Percentiles rank a stretch among this genome's conserved stretches.
phyloP scores from a whole-genome alignment of 2,797 vertebrate species.

The Spondyliosoma cantharus region DNA sequence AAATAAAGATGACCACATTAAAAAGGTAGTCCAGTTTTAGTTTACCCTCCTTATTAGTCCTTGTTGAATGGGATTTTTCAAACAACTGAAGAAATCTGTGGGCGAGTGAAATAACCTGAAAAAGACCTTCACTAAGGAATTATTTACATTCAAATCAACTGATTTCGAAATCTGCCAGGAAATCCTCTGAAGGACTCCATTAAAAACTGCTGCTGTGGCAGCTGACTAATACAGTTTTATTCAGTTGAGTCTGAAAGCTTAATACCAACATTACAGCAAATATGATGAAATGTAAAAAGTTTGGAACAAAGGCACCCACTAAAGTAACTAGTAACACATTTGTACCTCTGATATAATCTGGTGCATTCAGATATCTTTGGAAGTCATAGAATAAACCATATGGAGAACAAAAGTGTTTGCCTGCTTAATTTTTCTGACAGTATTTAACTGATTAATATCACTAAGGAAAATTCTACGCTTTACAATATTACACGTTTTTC shows the following conservation, averaged over 20 bases:
- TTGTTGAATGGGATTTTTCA: background rate
- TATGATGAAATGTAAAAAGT: background rate
- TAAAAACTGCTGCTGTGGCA: too few species aligned
- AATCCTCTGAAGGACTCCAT: too few species aligned
- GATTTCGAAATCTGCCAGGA: too few species aligned
- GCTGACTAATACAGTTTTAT: background rate
- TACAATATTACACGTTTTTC: background rate
- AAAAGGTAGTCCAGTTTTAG: too few species aligned
- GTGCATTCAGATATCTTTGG: background rate
- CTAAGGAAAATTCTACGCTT: background rate
- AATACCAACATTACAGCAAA: background rate
- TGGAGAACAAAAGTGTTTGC: background rate
- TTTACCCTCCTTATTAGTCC: background rate
- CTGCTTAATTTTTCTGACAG: background rate
- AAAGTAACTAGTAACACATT: background rate
- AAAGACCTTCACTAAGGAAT: too few species aligned
- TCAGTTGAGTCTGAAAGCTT: background rate
- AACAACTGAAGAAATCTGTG: too few species aligned
- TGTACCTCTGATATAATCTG: background rate
- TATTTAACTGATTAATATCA: background rate
- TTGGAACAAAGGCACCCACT: background rate
- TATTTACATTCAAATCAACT: too few species aligned
- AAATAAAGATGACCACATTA: too few species aligned
- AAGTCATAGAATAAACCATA: background rate
- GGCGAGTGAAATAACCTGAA: too few species aligned